These are phyloP conservation scores for Camelus bactrianus DNA, from an alignment of 2,113 vertebrate genomes.

Conservation along the genomic window DNA sequence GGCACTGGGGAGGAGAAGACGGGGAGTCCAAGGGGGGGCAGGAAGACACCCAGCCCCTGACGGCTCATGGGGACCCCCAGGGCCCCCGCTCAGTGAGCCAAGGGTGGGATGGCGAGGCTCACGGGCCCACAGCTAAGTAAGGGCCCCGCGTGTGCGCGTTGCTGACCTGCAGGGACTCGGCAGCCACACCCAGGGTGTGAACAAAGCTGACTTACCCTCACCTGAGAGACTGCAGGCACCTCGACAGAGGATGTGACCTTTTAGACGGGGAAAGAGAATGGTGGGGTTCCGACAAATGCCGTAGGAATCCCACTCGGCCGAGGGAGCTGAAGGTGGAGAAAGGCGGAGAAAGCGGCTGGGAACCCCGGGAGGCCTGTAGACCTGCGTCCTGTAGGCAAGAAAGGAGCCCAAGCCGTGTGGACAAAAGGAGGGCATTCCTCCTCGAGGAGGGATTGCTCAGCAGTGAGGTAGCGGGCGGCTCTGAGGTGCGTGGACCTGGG, in stretches of 20 bases:
- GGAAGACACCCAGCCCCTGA: fast-evolving
- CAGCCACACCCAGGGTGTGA: fast-evolving
- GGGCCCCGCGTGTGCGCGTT: fast-evolving
- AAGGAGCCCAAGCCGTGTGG: fast-evolving
- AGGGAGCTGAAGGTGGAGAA: fast-evolving
- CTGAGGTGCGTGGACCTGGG: fast-evolving
- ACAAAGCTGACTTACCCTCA: fast-evolving
- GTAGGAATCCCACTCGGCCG: fast-evolving
- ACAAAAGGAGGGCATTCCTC: fast-evolving
- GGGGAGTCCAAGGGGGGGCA: fast-evolving
- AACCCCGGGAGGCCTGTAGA: fast-evolving
- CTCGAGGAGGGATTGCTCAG: fast-evolving
- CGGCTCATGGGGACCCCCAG: fast-evolving
- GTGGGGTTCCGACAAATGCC: fast-evolving
- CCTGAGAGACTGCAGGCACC: fast-evolving
- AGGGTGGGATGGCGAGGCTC: fast-evolving
- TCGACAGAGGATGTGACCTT: fast-evolving
- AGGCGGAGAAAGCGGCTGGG: fast-evolving
- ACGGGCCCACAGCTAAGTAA: fast-evolving
- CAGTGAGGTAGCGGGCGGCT: fast-evolving
- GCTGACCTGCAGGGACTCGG: fast-evolving
- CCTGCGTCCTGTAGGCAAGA: fast-evolving
- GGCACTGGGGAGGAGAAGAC: fast-evolving
- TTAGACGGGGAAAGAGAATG: fast-evolving
- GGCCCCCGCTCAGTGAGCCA: too few relatives aligned